Conservation (phyloP, 2,113 vertebrate species). For the Tragelaphus strepsiceros region DNA sequence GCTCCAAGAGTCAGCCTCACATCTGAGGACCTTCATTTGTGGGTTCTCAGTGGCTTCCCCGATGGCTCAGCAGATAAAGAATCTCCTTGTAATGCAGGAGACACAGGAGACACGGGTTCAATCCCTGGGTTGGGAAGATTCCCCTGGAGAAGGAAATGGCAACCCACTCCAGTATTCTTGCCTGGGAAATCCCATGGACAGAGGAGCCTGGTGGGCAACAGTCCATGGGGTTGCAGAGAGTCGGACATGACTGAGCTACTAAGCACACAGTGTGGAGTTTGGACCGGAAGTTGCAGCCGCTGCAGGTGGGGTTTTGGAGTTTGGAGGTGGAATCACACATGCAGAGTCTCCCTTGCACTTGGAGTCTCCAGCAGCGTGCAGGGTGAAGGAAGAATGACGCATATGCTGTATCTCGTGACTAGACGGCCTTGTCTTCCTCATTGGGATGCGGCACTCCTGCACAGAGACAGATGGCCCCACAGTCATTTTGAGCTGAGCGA, state of each 20-base stretch:
- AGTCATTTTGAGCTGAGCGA: neutral
- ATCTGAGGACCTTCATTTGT: neutral
- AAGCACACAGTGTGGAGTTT: neutral
- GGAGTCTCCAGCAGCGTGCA: neutral
- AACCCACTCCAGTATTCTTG: neutral
- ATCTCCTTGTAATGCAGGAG: neutral
- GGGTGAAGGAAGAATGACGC: neutral
- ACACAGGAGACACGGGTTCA: neutral
- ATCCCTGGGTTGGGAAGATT: neutral
- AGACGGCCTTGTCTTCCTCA: rapidly evolving
- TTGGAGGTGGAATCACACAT: neutral
- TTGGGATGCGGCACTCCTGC: neutral
- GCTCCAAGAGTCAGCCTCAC: neutral
- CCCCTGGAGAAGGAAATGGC: neutral
- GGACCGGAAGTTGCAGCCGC: neutral
- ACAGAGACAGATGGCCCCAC: neutral
- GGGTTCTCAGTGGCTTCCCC: neutral
- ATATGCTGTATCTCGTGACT: neutral
- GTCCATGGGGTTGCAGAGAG: neutral
- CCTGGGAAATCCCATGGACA: neutral
- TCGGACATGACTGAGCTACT: neutral
- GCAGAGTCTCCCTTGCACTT: rapidly evolving
- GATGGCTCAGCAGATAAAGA: neutral
- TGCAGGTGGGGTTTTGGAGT: neutral
- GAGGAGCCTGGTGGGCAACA: neutral